Percentiles rank a stretch among this genome's conserved stretches.
phyloP scores from a whole-genome alignment of 1,140 invertebrate genomes.

The Hestina assimilis region DNA sequence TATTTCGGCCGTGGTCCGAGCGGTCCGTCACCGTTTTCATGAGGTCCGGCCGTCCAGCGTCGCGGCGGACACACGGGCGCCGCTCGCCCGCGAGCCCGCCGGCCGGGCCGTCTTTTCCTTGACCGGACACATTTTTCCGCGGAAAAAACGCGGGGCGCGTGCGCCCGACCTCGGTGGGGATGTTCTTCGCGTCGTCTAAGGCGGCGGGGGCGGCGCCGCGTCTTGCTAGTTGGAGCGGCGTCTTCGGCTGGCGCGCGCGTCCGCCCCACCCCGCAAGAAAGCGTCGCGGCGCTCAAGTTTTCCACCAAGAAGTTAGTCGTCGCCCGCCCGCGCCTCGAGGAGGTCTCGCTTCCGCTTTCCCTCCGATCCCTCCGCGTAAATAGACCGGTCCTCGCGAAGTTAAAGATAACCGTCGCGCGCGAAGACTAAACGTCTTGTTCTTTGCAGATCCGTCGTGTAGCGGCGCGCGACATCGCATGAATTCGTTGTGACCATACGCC shows the following conservation, averaged over 20 bases:
- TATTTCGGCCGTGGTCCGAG: constrained; percentile 62
- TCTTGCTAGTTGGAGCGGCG: constrained; percentile 76
- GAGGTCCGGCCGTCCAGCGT: constrained; percentile 32
- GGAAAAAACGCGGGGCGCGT: constrained; percentile 74
- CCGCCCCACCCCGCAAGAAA: constrained; percentile 74
- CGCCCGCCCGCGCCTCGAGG: constrained; percentile 74
- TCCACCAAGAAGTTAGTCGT: constrained; percentile 78
- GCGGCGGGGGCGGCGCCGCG: constrained; percentile 72
- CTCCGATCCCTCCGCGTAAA: constrained; percentile 37
- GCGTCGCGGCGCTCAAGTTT: constrained; percentile 73
- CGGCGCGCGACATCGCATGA: constrained; percentile 59
- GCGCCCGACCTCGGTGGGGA: constrained; percentile 70
- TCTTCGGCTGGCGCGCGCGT: constrained; percentile 74
- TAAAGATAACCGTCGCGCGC: constrained; percentile 24
- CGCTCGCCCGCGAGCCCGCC: constrained; percentile 30
- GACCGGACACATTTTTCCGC: constrained; percentile 74
- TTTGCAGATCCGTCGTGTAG: constrained; percentile 51
- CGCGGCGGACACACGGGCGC: constrained; percentile 35
- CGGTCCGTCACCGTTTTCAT: constrained; percentile 48
- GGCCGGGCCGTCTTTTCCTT: constrained; percentile 67
- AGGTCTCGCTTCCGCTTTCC: constrained; percentile 71
- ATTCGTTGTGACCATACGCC: constrained; percentile 58
- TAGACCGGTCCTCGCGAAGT: constrained; percentile 31
- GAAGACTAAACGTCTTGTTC: constrained; percentile 33
- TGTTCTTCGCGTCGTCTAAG: constrained; percentile 75